Conservation (phyloP, 2,888 invertebrate species). For the Cephalotes varians region DNA sequence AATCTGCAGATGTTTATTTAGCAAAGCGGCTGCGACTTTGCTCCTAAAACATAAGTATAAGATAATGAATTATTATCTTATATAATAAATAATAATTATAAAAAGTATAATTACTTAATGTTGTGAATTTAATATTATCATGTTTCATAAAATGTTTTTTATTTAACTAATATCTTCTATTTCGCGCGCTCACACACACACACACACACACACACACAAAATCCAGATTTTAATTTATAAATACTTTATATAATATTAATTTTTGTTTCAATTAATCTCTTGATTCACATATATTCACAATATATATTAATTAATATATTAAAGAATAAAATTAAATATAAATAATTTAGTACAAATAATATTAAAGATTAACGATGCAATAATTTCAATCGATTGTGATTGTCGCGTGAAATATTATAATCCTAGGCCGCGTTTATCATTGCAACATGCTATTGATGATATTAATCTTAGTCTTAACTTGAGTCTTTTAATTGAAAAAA, state of each 20-base stretch:
- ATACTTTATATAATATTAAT: neutral
- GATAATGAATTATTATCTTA: neutral
- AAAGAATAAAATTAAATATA: neutral
- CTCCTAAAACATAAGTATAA: slow-evolving; percentile 88
- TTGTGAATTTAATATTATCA: neutral
- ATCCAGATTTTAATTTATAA: neutral
- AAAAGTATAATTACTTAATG: neutral
- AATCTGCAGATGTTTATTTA: slow-evolving; percentile 96
- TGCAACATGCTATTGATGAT: neutral
- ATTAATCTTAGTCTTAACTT: neutral
- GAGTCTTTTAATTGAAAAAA: neutral
- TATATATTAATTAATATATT: neutral
- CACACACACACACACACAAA: neutral
- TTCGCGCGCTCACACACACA: neutral
- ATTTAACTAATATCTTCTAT: neutral
- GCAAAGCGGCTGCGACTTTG: slow-evolving; percentile 94
- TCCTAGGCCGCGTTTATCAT: neutral
- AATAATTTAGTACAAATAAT: neutral
- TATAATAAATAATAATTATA: neutral
- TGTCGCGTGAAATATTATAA: neutral
- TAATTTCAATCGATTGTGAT: neutral
- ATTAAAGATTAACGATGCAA: neutral
- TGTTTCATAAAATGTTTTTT: neutral
- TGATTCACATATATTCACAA: too few relatives aligned
- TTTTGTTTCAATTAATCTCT: neutral